phyloP scores from a whole-genome alignment of 1,140 invertebrate species.

The Sycophaga agraensis region DNA sequence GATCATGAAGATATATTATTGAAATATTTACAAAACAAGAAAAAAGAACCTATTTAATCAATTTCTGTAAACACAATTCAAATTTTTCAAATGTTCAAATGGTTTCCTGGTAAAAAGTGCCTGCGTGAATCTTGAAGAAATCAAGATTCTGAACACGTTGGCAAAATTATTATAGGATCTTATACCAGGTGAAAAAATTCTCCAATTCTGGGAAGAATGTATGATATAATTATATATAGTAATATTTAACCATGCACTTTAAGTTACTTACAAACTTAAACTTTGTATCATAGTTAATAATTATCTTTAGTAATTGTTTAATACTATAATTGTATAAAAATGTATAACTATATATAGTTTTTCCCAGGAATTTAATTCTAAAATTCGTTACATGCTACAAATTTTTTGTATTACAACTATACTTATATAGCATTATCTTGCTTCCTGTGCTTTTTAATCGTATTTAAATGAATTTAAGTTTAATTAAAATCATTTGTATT shows the following conservation, averaged over 20 bases:
- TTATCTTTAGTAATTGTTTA: too few species aligned
- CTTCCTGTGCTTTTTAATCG: too few species aligned
- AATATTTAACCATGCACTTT: not conserved
- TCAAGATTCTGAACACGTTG: slow-evolving; percentile 35
- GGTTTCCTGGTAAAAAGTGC: slow-evolving; percentile 47
- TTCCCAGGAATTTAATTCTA: not conserved
- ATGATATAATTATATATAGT: slow-evolving; percentile 10
- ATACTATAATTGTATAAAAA: not conserved
- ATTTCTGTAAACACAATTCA: slow-evolving; percentile 11
- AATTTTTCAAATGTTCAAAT: slow-evolving; percentile 13
- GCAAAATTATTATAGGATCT: slow-evolving; percentile 41
- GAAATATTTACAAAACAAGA: slow-evolving; percentile 6
- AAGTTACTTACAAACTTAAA: not conserved
- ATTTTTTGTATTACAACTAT: slow-evolving; percentile 1
- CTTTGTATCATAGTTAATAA: too few species aligned
- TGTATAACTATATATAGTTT: not conserved
- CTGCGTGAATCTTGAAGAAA: slow-evolving; percentile 39
- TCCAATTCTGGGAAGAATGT: slow-evolving; percentile 18
- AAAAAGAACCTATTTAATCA: not conserved
- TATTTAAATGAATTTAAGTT: too few species aligned
- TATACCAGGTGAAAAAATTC: slow-evolving; percentile 19
- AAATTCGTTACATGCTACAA: not conserved
- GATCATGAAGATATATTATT: not conserved
- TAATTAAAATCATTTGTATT: slow-evolving; percentile 3
- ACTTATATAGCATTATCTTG: too few species aligned